Conservation (phyloP, 2,888 invertebrate species). For the Elegia similella region DNA sequence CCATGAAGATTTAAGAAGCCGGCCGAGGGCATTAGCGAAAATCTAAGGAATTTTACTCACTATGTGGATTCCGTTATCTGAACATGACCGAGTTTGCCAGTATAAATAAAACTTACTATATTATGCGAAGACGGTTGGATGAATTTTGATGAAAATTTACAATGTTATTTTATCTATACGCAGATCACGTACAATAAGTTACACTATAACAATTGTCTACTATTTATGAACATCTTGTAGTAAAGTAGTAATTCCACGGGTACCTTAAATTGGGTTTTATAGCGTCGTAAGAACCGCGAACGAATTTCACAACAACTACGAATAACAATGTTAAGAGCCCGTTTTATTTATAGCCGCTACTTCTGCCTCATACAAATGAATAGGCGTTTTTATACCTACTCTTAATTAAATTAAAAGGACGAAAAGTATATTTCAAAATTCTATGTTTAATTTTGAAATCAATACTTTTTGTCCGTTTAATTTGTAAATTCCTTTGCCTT, state of each 20-base stretch:
- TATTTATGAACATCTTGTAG: slow-evolving; percentile 6
- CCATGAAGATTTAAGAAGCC: too few relatives aligned
- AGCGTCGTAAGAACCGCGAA: slow-evolving; percentile 10
- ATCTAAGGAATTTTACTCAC: too few relatives aligned
- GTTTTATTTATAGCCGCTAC: slow-evolving; percentile 13
- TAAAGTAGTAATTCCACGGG: not conserved
- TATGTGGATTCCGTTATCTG: too few relatives aligned
- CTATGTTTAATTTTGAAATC: too few relatives aligned
- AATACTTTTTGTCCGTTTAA: too few relatives aligned
- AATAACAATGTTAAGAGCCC: slow-evolving; percentile 13
- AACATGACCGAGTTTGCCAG: too few relatives aligned
- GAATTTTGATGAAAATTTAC: too few relatives aligned
- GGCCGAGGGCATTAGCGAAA: too few relatives aligned
- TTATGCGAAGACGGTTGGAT: too few relatives aligned
- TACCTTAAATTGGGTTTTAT: slow-evolving; percentile 11
- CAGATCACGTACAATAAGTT: not conserved
- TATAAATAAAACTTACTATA: too few relatives aligned
- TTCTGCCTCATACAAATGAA: slow-evolving; percentile 6
- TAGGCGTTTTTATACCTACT: not conserved
- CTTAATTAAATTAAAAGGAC: not conserved
- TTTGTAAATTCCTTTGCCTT: too few relatives aligned
- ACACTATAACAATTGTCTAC: not conserved
- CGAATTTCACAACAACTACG: slow-evolving; percentile 5
- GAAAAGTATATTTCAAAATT: not conserved
- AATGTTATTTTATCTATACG: too few relatives aligned